A percentile compares a stretch with the other conserved stretches of the same genome.
Conservation (phyloP, 64 coral and sea anemone genomes). For the Orbicella faveolata region DNA sequence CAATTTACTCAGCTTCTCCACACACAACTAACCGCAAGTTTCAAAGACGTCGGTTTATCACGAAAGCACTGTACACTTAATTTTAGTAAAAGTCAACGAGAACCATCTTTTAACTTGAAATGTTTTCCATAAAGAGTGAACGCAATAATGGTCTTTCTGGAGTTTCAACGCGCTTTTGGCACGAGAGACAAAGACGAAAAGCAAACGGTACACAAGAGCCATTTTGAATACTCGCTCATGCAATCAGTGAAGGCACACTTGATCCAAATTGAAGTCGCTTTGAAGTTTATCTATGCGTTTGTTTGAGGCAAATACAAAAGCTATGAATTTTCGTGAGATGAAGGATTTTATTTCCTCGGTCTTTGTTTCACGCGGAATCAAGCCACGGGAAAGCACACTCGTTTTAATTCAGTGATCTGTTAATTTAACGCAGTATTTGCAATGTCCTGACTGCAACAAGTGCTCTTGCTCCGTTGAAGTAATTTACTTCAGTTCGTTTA, state of each 20-base stretch:
- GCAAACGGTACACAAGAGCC: not conserved
- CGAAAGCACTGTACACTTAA: not conserved
- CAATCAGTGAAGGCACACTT: not conserved
- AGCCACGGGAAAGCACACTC: not conserved
- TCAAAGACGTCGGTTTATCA: not conserved
- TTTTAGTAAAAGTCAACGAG: not conserved
- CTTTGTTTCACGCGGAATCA: not conserved
- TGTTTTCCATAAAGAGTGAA: not conserved
- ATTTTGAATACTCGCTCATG: not conserved
- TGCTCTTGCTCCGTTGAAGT: too few relatives aligned
- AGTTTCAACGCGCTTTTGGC: not conserved
- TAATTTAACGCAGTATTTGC: not conserved
- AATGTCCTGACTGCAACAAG: not conserved
- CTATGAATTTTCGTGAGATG: not conserved
- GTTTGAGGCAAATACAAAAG: too few relatives aligned
- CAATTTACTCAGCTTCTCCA: conserved; percentile 3
- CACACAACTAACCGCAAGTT: not conserved
- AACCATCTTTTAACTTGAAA: not conserved
- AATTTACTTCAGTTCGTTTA: too few relatives aligned
- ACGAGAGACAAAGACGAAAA: not conserved
- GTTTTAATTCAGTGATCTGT: not conserved
- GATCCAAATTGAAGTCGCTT: not conserved
- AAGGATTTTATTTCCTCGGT: not conserved
- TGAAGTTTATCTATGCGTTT: too few relatives aligned
- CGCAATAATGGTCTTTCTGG: not conserved